Base-by-base conservation (phyloP, 92 coral and sea anemone genomes). In the Heteractis magnifica region DNA sequence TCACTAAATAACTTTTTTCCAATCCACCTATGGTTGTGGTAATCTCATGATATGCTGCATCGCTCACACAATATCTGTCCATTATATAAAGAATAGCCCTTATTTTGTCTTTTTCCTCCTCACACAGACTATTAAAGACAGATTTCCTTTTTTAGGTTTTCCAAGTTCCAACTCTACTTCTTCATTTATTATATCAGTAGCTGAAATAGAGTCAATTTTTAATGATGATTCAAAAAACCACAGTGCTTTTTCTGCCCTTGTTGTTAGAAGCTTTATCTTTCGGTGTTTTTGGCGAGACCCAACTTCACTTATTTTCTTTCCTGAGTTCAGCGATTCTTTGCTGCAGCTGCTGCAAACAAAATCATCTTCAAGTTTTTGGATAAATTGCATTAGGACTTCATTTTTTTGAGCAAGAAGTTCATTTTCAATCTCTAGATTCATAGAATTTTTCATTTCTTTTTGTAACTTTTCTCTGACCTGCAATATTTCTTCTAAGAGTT, bases 21-120 rank as follows among this genome's bases (percentile, higher is more conserved):
- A 77, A 82, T 19, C 83, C 89, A 44, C 85, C 80, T n/a, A 72
- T 71, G n/a, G 77, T 71, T 87, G 85, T 82, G 15, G 65, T 58
- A 44, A 89, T 49, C 52, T 89, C 92, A 70, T 89, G 92, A 51
- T 85, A 81, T 51, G 86, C 88, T 4, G 65, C 89, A 85, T 89
- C 92, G 65, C 92, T 82, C 0, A 85, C 92, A 85, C 89, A 85
- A 56, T 79, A 80, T 58, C 44, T 80, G 74, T 89, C 92, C 92
- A 89, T 89, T 21, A 89, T 68, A 83, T 83, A 83, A 1, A 84
- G 60, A 4, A 77, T 82, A 77, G 14, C 64, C 77, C 49, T 84
- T 3, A 84, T 77, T 49, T 49, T 77, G 19, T 84, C 82, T 84
- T 84, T 19, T 16, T 84, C 70, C 16, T 84, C 77, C 21, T 83